Evolutionary conservation across 2,113 vertebrate genomes (phyloP).

Genomic region (Actinemys pallida): DNA sequence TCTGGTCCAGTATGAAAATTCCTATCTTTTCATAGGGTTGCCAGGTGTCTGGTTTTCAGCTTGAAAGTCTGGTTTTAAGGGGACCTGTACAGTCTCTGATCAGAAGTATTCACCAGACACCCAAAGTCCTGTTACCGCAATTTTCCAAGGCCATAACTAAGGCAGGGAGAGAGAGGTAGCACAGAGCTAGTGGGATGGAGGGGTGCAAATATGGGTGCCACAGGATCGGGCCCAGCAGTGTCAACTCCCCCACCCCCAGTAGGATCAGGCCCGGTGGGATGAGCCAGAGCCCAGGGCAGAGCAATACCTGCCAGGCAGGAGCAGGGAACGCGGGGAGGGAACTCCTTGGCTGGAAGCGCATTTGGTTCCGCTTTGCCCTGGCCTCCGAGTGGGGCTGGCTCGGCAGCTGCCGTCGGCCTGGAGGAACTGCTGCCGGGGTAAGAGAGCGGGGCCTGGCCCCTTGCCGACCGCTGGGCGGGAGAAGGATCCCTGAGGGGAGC

Average conservation of each 20-base stretch:
- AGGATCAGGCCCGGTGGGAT: too few species aligned
- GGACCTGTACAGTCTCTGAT: too few species aligned
- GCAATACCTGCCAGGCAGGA: neutral
- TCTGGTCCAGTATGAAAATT: conserved; percentile 55
- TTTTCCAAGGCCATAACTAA: too few species aligned
- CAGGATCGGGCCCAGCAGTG: neutral
- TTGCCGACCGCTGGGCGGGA: fast-evolving
- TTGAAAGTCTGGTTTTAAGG: too few species aligned
- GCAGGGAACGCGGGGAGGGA: too few species aligned
- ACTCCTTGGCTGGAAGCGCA: too few species aligned
- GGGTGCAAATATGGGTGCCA: neutral
- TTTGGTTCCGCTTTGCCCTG: neutral
- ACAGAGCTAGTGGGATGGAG: too few species aligned
- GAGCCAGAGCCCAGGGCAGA: neutral
- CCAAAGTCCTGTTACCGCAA: too few species aligned
- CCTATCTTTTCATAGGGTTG: conserved; percentile 6
- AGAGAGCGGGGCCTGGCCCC: neutral
- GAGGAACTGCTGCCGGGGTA: neutral
- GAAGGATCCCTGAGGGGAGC: neutral
- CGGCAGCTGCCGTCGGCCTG: too few species aligned
- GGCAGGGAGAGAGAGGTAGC: too few species aligned
- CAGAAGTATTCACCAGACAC: neutral
- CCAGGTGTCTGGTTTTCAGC: too few species aligned
- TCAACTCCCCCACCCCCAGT: neutral
- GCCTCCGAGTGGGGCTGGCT: neutral